phyloP scores from a whole-genome alignment of 2,888 invertebrate genomes.

The Osmoderma eremita region DNA sequence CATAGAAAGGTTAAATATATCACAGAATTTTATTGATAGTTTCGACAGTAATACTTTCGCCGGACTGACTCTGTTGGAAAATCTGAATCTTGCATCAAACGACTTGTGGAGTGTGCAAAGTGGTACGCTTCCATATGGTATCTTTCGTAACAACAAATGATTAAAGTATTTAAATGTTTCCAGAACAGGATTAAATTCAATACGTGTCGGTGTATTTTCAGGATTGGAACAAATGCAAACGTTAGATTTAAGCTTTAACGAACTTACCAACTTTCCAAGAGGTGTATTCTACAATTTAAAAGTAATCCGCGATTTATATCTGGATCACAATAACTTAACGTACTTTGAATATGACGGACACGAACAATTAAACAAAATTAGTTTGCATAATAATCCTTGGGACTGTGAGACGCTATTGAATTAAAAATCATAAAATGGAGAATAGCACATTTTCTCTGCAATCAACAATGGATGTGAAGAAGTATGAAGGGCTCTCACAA shows the following conservation, averaged over 20 bases:
- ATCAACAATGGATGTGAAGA: neutral
- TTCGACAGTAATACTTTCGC: neutral
- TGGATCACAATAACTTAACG: slow-evolving; percentile 26
- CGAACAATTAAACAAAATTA: neutral
- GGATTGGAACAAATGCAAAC: slow-evolving; percentile 5
- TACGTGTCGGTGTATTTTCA: slow-evolving; percentile 26
- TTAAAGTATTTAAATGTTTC: slow-evolving; percentile 23
- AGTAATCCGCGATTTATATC: neutral
- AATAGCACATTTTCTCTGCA: neutral
- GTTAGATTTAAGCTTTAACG: slow-evolving; percentile 31
- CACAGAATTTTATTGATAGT: neutral
- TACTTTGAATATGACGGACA: slow-evolving; percentile 21
- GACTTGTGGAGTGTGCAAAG: neutral
- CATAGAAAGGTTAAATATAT: neutral
- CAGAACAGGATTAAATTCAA: neutral
- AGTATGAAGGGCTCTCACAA: neutral
- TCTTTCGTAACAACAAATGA: slow-evolving; percentile 16
- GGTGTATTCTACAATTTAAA: slow-evolving; percentile 14
- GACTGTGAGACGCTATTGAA: neutral
- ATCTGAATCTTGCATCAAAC: slow-evolving; percentile 6
- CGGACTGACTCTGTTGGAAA: neutral
- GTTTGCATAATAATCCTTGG: slow-evolving; percentile 10
- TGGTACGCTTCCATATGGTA: slow-evolving; percentile 5
- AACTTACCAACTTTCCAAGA: slow-evolving; percentile 13
- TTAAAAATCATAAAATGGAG: neutral